phyloP scores from a whole-genome alignment of 2,113 vertebrate species.

The Stegostoma tigrinum region DNA sequence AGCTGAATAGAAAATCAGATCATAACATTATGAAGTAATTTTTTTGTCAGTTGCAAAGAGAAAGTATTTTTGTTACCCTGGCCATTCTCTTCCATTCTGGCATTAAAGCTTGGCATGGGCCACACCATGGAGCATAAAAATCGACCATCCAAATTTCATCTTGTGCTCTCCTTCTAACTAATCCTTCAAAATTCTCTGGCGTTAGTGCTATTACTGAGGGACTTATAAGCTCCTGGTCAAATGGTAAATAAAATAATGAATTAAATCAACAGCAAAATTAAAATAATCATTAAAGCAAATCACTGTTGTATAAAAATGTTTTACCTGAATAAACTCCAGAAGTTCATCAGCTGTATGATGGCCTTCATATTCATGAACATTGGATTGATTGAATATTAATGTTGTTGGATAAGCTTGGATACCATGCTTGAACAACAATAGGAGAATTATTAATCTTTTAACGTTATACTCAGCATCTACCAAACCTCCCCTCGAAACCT shows the following conservation, averaged over 20 bases:
- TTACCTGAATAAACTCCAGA: slow-evolving; percentile 90
- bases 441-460: slow-evolving; percentile 29
- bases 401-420: slow-evolving; percentile 95
- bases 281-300: slow-evolving; percentile 24
- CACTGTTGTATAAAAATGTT: slow-evolving; percentile 1
- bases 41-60: not conserved
- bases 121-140: slow-evolving; percentile 95
- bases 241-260: not conserved
- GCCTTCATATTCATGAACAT: slow-evolving; percentile 84
- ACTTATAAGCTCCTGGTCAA: slow-evolving; percentile 77
- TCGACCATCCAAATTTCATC: slow-evolving; percentile 84
- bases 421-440: slow-evolving; percentile 68
- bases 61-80: slow-evolving; percentile 60
- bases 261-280: not conserved
- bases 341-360: slow-evolving; percentile 90
- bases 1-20: not conserved
- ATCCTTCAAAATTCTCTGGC: slow-evolving; percentile 69
- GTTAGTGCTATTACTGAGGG: slow-evolving; percentile 77
- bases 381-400: slow-evolving; percentile 87
- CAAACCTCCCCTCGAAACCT: not conserved
- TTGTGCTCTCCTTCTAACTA: slow-evolving; percentile 62
- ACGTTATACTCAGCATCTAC: not conserved
- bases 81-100: slow-evolving; percentile 97
- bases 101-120: slow-evolving; percentile 86
- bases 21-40: not conserved